Conservation (phyloP, 2,888 invertebrate genomes). For the Amiota mariae region DNA sequence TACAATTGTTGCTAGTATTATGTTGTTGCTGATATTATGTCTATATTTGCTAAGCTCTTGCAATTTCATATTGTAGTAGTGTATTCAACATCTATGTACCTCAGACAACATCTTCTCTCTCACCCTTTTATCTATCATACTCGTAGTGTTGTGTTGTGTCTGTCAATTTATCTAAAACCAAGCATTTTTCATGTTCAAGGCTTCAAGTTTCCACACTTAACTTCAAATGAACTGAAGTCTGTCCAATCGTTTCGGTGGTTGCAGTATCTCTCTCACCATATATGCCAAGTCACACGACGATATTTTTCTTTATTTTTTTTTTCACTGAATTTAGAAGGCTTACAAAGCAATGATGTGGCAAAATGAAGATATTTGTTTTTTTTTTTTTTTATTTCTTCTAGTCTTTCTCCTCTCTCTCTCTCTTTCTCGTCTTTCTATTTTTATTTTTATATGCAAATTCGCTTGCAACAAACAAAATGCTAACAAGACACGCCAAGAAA, state of each 20-base stretch:
- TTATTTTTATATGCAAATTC: conserved; percentile 25
- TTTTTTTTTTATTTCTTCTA: neutral
- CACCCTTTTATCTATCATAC: conserved; percentile 15
- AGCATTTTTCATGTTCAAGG: no score
- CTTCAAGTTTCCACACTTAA: no score
- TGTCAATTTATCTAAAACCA: neutral
- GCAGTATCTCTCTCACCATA: no score
- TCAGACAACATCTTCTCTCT: neutral
- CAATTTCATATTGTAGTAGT: conserved; percentile 23
- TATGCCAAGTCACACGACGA: no score
- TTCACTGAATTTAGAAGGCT: no score
- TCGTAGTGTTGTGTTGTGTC: neutral
- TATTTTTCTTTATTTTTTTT: no score
- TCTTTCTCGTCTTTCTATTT: no score
- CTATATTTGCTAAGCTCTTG: conserved; percentile 37
- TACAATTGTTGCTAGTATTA: conserved; percentile 53
- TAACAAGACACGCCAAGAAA: neutral
- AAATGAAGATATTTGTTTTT: neutral
- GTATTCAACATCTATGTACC: neutral
- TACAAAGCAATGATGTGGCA: no score
- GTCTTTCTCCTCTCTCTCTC: conserved; percentile 8
- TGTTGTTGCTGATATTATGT: conserved; percentile 35
- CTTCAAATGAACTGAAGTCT: neutral
- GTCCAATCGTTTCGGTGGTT: neutral
- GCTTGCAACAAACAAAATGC: conserved; percentile 4